Evolutionary conservation across 2,888 invertebrate species (phyloP), one percentile per base, ranked within the genome.

Genomic region (Pollenia angustigena): DNA sequence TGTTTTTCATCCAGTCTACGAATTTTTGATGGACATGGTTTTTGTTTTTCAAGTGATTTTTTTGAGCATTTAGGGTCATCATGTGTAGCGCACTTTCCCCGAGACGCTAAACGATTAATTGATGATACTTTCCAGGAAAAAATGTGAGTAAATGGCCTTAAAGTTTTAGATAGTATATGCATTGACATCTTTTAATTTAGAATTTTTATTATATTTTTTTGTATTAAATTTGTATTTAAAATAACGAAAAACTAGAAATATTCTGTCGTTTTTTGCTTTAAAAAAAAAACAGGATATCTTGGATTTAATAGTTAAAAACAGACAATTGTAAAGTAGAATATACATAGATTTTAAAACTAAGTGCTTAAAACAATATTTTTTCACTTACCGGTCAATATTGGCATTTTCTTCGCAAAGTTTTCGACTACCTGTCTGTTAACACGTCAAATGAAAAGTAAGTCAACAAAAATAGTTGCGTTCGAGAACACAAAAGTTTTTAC

Each of bases 131-230:
- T 64, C 32, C 58, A 46, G 7, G 40, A 7, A 8, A 58, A n/a
- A 71, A n/a, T 12, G 14, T 72, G 11, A 3, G 18, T 12, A 10
- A 50, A 18, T n/a, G 78, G 50, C 50, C 16, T 42, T 9, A 50
- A 23, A 16, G 11, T 40, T 32, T 46, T 60, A n/a, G 16, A 46
- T 32, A 74, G 16, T 12, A 84, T 66, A 40, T 52, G 50, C 10
- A 46, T 32, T 42, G 60, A 79, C 84, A 84, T 84, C 42, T 66
- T 72, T 60, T 18, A 71, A 79, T 84, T 84, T 79, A 1, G 64
- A 58, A 58, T 72, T 72, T 64, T 56, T 56, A 18, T 64, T 64
- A n/a, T 69, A 2, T n/a, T 16, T 56, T 40, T 54, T 42, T 54
- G 46, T 62, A 23, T 44, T 40, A 42, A n/a, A 42, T 4, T 14